These are phyloP conservation scores for Coenonympha arcania DNA, from an alignment of 2,888 invertebrate genomes.

Conservation along the genomic window DNA sequence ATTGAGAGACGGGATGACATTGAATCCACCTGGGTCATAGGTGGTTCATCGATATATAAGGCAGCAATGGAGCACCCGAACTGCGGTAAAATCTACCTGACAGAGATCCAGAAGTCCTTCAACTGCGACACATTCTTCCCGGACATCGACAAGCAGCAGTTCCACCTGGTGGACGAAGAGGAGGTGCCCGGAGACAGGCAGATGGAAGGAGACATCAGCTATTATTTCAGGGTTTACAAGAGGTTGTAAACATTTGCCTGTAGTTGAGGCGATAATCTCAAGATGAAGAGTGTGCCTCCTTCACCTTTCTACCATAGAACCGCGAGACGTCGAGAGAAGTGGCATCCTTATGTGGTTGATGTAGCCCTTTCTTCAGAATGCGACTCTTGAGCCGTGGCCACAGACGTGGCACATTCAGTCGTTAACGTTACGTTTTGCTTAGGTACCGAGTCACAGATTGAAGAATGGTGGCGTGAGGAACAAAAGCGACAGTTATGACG, in stretches of 20 bases:
- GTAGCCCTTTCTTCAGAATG: too few species aligned
- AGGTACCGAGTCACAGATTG: too few species aligned
- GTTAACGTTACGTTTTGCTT: too few species aligned
- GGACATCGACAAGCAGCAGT: constrained; percentile 72
- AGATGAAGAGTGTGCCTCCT: too few species aligned
- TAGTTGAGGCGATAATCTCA: too few species aligned
- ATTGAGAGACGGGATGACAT: constrained; percentile 75
- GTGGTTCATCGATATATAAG: constrained; percentile 87
- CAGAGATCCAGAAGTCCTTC: constrained; percentile 81
- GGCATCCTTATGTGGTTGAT: too few species aligned
- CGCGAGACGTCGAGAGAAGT: too few species aligned
- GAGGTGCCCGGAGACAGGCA: constrained; percentile 78
- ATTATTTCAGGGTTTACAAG: constrained; percentile 82
- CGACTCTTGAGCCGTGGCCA: too few species aligned
- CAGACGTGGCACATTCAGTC: too few species aligned
- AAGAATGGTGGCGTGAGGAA: too few species aligned
- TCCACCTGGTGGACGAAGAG: constrained; percentile 54
- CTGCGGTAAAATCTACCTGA: constrained; percentile 86
- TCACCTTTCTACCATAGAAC: too few species aligned
- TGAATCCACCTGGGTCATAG: constrained; percentile 91
- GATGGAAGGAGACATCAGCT: constrained; percentile 82
- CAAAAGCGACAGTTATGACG: too few species aligned
- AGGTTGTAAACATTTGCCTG: constrained; percentile 61
- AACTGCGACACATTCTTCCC: constrained; percentile 93
- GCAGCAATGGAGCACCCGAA: constrained; percentile 81